phyloP scores from a whole-genome alignment of 2,113 vertebrate species.

The Menidia beryllina region DNA sequence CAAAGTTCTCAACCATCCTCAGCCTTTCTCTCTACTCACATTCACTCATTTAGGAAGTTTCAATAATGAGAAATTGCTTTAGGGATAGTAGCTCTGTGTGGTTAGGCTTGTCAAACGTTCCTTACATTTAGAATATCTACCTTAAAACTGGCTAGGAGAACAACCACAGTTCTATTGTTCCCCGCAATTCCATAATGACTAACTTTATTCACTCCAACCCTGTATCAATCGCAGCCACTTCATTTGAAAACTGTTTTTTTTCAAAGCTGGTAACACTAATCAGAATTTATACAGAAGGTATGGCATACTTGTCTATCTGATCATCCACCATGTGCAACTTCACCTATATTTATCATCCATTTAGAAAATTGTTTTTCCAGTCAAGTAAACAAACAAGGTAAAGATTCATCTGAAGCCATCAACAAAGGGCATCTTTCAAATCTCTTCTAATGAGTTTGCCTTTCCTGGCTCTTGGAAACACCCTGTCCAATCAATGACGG shows the following conservation, averaged over 20 bases:
- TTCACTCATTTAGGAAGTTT: no score
- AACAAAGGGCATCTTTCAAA: conserved; percentile 57
- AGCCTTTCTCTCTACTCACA: no score
- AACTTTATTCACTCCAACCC: not conserved
- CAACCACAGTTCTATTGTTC: not conserved
- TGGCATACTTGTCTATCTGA: conserved; percentile 1
- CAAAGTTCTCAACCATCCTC: no score
- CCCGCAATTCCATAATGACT: not conserved
- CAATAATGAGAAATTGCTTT: not conserved
- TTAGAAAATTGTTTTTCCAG: conserved; percentile 42
- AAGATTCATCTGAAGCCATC: conserved; percentile 35
- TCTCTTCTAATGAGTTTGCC: conserved; percentile 69
- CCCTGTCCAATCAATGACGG: conserved; percentile 68
- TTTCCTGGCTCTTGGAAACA: conserved; percentile 64
- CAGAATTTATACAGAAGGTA: not conserved
- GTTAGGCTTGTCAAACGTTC: not conserved
- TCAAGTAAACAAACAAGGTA: conserved; percentile 44
- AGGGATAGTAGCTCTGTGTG: not conserved
- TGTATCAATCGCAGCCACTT: conserved; percentile 8
- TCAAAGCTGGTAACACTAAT: not conserved
- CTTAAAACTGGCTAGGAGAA: not conserved
- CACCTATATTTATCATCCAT: conserved; percentile 32
- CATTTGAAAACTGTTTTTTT: conserved; percentile 17
- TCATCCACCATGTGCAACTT: conserved; percentile 2
- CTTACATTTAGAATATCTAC: not conserved